phyloP scores from a whole-genome alignment of 2,888 invertebrate genomes.

The Alloplasta piceator region DNA sequence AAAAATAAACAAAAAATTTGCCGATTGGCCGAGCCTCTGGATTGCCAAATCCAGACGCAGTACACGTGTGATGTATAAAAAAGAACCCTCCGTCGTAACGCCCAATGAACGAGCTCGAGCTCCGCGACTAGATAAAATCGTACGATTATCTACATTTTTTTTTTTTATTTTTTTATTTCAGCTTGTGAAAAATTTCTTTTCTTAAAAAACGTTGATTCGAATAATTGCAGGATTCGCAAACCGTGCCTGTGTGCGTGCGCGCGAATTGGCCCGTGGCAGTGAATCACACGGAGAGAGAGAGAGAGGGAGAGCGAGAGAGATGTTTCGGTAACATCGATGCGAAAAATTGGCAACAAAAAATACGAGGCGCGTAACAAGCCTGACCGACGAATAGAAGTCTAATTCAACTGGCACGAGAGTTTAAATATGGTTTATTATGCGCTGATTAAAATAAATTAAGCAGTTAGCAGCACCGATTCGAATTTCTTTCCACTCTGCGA shows the following conservation, averaged over 20 bases:
- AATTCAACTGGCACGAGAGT: constrained; percentile 77
- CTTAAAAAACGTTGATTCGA: constrained; percentile 15
- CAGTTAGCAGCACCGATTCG: constrained; percentile 86
- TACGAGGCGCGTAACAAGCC: constrained; percentile 69
- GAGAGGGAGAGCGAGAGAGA: constrained; percentile 1
- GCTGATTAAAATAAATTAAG: constrained; percentile 63
- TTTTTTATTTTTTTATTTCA: not conserved
- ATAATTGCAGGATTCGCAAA: constrained; percentile 13
- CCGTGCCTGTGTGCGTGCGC: constrained; percentile 24
- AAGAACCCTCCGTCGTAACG: not conserved
- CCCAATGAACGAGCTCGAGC: not conserved
- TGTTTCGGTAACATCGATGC: constrained; percentile 59
- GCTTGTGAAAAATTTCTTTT: constrained; percentile 9
- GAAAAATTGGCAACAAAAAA: constrained; percentile 66
- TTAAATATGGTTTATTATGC: constrained; percentile 70
- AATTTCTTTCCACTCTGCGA: constrained; percentile 87
- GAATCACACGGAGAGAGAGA: constrained; percentile 31
- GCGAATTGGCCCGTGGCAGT: constrained; percentile 52
- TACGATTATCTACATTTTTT: constrained; percentile 19
- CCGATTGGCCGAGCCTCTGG: too few species aligned
- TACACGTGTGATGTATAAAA: too few species aligned
- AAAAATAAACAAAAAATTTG: too few species aligned
- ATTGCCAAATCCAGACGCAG: too few species aligned
- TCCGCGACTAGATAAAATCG: constrained; percentile 39
- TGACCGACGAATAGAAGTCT: constrained; percentile 74